phyloP scores from a whole-genome alignment of 1,140 invertebrate genomes.

The Dufourea novaeangliae region DNA sequence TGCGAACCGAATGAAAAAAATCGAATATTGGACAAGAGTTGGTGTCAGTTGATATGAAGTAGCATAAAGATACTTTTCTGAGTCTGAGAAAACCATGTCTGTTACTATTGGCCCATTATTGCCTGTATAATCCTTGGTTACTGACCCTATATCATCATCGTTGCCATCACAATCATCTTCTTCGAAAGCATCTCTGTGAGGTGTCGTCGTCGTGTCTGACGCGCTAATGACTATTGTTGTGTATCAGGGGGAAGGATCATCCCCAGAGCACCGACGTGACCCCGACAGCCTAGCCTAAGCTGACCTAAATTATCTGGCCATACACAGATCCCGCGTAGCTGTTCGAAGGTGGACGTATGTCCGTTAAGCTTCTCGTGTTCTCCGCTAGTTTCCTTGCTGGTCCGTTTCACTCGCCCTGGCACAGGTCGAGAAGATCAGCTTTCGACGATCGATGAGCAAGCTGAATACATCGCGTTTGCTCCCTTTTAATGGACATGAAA shows the following conservation, averaged over 20 bases:
- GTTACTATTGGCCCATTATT: slow-evolving; percentile 62
- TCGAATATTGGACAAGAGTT: too few species aligned
- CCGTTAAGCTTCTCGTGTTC: slow-evolving; percentile 63
- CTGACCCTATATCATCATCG: slow-evolving; percentile 1
- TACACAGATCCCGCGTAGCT: slow-evolving; percentile 32
- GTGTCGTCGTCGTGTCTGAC: slow-evolving; percentile 44
- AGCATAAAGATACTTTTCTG: too few species aligned
- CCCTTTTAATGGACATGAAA: slow-evolving; percentile 19
- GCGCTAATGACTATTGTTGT: slow-evolving; percentile 73
- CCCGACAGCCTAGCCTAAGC: slow-evolving; percentile 47
- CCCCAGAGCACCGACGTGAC: slow-evolving; percentile 46
- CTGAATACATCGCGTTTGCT: slow-evolving; percentile 17
- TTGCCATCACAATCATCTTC: slow-evolving; percentile 29
- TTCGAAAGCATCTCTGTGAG: slow-evolving; percentile 24
- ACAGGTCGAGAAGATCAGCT: slow-evolving; percentile 40
- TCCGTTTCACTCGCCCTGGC: slow-evolving; percentile 38
- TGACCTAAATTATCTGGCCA: slow-evolving; percentile 70
- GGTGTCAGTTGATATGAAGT: too few species aligned
- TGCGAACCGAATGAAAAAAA: too few species aligned
- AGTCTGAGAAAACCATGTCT: too few species aligned
- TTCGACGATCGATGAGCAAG: slow-evolving; percentile 57
- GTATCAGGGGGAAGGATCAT: slow-evolving; percentile 59
- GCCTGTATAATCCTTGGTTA: slow-evolving; percentile 22
- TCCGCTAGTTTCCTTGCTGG: slow-evolving; percentile 44
- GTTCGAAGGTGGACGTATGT: slow-evolving; percentile 55